Evolutionary conservation across 2,113 vertebrate genomes (phyloP).

Genomic region (Chiloscyllium plagiosum): DNA sequence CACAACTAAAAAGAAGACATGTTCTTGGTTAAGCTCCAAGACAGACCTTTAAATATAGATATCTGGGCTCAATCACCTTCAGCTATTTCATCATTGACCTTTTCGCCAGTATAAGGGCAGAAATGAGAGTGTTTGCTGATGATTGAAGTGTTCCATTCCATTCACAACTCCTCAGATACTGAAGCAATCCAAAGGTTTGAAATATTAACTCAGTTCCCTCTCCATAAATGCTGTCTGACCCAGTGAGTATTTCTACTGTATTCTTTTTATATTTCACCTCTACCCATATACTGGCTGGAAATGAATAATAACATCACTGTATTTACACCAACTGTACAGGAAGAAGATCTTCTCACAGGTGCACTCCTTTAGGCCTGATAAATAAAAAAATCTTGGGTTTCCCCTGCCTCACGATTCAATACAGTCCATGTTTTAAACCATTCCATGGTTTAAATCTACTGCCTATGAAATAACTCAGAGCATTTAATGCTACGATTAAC

Average conservation of each 20-base stretch:
- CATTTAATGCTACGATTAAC: background rate
- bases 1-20: background rate
- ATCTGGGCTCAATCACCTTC: background rate
- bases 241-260: too few species aligned
- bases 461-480: too few species aligned
- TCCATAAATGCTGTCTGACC: too few species aligned
- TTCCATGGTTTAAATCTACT: background rate
- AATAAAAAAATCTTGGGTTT: too few species aligned
- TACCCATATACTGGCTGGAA: background rate
- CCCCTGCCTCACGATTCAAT: too few species aligned
- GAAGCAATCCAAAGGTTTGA: background rate
- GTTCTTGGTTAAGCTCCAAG: background rate
- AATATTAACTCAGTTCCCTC: too few species aligned
- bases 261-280: background rate
- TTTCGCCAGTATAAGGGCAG: background rate
- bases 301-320: background rate
- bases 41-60: background rate
- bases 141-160: background rate
- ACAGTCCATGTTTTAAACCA: background rate
- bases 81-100: background rate
- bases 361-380: too few species aligned
- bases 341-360: background rate
- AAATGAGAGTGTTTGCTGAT: background rate
- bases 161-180: background rate
- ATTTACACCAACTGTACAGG: background rate